Evolutionary conservation across 2,888 invertebrate genomes (phyloP), one percentile per base, ranked within the genome.

Genomic region (Clivina fossor): DNA sequence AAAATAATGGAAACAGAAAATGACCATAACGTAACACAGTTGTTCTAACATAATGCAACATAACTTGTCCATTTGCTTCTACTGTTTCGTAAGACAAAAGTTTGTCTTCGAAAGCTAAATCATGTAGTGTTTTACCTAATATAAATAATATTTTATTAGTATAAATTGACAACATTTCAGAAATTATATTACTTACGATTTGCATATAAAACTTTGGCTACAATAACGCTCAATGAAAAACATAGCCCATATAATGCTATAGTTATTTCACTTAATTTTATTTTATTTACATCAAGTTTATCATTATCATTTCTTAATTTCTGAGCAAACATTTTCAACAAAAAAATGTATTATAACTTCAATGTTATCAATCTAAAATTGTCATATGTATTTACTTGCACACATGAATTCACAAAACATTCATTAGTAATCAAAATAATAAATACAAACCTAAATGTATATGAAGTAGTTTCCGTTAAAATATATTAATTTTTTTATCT

Each of bases 1-100:
- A 78, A 2, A 73, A 9, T 3, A 66, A 54, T 7, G 74, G 73
- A 40, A 74, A 61, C 71, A 73, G 72, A 58, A 71, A 56, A 24
- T 62, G 61, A 60, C 73, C 72, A 57, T 67, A 71, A 59, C 63
- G 66, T 20, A 71, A 62, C 19, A 66, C 66, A 30, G 65, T 69
- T 54, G 65, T 66, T 71, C 72, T 71, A 8, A 67, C 65, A 60
- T 71, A 64, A 38, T 57, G 63, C 8, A 72, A 62, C 68, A 72
- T 69, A 40, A 71, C 62, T 37, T 69, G 64, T 5, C 73, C 74
- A 62, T 71, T 69, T 48, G 69, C 68, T 9, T 67, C 57, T 11
- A 71, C 53, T 9, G 66, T 63, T 55, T 71, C 67, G 44, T 70
- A 68, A 1, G 65, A 64, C 4, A 71, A 59, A 37, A 72, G 59